phyloP scores from a whole-genome alignment of 2,113 vertebrate species.

The Cervus canadensis region DNA sequence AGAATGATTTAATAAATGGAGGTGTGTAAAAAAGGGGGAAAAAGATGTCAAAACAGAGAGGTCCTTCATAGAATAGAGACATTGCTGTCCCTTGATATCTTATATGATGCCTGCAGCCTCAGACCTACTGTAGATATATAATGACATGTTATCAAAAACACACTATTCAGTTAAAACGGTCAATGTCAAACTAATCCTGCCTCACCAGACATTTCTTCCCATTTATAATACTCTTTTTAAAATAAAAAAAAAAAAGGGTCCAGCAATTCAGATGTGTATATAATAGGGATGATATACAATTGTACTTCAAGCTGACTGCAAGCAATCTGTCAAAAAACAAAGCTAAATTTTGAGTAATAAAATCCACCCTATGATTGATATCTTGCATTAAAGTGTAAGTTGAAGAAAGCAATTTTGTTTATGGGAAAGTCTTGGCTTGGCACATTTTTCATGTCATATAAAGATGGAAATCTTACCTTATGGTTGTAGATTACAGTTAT shows the following conservation, averaged over 20 bases:
- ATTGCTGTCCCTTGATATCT: neutral
- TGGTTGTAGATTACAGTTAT: slow-evolving; percentile 74
- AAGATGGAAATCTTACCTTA: slow-evolving; percentile 83
- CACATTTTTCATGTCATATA: slow-evolving; percentile 82
- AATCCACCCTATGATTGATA: slow-evolving; percentile 82
- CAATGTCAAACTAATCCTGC: slow-evolving; percentile 31
- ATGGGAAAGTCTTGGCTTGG: slow-evolving; percentile 77
- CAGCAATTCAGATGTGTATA: slow-evolving; percentile 74
- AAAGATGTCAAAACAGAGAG: neutral
- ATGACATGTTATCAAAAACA: slow-evolving; percentile 32
- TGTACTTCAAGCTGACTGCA: slow-evolving; percentile 64
- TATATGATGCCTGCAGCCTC: neutral
- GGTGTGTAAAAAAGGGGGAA: neutral
- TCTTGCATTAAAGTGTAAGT: slow-evolving; percentile 78
- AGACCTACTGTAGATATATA: slow-evolving; percentile 51
- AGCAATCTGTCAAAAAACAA: slow-evolving; percentile 81
- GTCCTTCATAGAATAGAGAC: neutral
- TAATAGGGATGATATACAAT: slow-evolving; percentile 77
- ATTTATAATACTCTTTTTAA: slow-evolving; percentile 74
- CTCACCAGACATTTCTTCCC: slow-evolving; percentile 61
- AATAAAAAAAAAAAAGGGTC: slow-evolving; percentile 38
- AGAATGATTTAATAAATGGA: slow-evolving; percentile 12
- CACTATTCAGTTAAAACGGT: slow-evolving; percentile 45
- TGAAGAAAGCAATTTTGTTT: slow-evolving; percentile 84
- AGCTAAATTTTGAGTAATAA: slow-evolving; percentile 80